Evolutionary conservation across 1,140 invertebrate species (phyloP).

Genomic region (Diorhabda elongata): DNA sequence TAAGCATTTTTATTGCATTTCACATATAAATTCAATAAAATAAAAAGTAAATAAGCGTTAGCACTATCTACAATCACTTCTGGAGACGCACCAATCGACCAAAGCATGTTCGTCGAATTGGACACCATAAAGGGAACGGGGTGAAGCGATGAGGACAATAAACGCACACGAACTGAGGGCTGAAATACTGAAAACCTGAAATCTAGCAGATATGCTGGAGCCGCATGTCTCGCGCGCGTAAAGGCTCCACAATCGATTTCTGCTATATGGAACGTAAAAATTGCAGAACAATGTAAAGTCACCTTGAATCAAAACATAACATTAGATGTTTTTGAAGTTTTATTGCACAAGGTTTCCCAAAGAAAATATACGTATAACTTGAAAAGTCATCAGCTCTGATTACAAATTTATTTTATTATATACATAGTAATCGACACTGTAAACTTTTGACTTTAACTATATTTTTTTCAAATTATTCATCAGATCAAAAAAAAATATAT

Average conservation of each 20-base stretch:
- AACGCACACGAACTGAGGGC: constrained; percentile 33
- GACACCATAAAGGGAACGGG: constrained; percentile 17
- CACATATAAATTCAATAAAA: constrained; percentile 13
- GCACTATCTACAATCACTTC: background rate
- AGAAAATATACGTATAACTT: too few species aligned
- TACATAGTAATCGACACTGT: too few species aligned
- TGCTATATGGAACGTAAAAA: constrained; percentile 13
- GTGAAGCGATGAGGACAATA: constrained; percentile 22
- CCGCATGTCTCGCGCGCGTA: constrained; percentile 15
- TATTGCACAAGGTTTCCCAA: too few species aligned
- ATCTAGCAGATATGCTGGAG: constrained; percentile 7
- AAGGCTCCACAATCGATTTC: constrained; percentile 12
- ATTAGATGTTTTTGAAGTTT: too few species aligned
- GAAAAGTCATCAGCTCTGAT: too few species aligned
- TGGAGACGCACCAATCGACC: background rate
- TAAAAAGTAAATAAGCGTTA: background rate
- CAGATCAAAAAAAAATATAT: too few species aligned
- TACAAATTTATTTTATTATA: too few species aligned
- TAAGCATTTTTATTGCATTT: constrained; percentile 3
- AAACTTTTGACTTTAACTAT: too few species aligned
- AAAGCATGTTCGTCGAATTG: constrained; percentile 1
- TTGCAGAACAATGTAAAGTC: background rate
- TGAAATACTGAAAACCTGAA: constrained; percentile 10
- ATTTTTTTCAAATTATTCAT: too few species aligned
- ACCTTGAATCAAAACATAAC: background rate